These are phyloP conservation scores for Carcharodon carcharias DNA, from an alignment of 2,797 vertebrate genomes.

Conservation along the genomic window DNA sequence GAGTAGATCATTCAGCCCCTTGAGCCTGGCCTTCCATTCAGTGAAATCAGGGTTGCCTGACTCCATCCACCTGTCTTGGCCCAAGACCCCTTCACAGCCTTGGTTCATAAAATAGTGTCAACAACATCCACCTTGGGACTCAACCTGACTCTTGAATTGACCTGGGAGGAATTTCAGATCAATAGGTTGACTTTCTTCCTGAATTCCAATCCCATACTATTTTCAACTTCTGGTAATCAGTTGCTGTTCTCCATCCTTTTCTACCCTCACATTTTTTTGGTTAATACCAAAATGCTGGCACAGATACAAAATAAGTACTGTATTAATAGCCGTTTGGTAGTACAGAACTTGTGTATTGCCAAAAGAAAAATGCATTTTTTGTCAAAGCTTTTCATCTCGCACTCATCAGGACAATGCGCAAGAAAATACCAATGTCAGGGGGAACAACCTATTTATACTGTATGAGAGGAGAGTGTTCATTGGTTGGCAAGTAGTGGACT, in stretches of 20 bases:
- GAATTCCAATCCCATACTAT: neutral
- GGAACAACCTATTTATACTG: too few species aligned
- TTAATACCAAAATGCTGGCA: neutral
- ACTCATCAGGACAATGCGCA: too few species aligned
- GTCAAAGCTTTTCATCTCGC: too few species aligned
- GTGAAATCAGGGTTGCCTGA: neutral
- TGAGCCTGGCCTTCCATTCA: neutral
- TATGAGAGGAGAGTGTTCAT: too few species aligned
- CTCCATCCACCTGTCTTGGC: neutral
- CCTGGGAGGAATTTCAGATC: neutral
- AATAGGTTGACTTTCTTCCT: neutral
- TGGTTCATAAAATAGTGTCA: neutral
- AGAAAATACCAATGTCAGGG: too few species aligned
- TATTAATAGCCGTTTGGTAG: neutral
- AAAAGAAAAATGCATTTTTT: too few species aligned
- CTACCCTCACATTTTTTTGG: neutral
- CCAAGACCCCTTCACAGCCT: too few species aligned
- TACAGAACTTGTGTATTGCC: too few species aligned
- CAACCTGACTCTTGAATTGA: neutral
- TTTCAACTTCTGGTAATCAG: neutral
- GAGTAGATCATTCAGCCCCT: neutral
- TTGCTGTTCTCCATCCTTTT: neutral
- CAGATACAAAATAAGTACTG: neutral
- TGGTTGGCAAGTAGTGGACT: too few species aligned
- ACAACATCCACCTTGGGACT: neutral